Base-by-base conservation (phyloP, 2,888 invertebrate genomes). In the Clanis bilineata region DNA sequence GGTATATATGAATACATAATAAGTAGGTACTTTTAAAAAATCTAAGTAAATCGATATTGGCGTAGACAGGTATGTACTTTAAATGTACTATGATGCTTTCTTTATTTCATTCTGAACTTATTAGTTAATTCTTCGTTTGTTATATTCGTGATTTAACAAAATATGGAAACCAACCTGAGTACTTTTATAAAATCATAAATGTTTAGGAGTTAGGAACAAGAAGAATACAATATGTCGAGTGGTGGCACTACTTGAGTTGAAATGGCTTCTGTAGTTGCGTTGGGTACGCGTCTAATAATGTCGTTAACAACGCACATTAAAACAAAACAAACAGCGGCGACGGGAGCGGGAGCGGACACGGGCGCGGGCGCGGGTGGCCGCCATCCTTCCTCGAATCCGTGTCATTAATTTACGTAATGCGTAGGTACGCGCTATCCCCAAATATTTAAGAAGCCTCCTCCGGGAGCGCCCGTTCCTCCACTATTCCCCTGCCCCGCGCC, bases 381-480 rank as follows among this genome's bases (percentile, higher is more conserved):
- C 90, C 91, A 90, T 90, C 92, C 92, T 91, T 91, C 92, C 91
- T 90, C 88, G 92, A 92, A 92, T 91, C 92, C 92, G 92, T 91
- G 92, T 92, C 92, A 92, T 92, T 92, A 91, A 92, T 92, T 92
- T 92, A 91, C 92, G 92, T 92, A 92, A 92, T 92, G 92, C 92
- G 92, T 91, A 91, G 90, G 91, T 92, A 91, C 92, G 92, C 92
- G 92, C 92, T 92, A 92, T 91, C 92, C 92, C 91, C 92, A 92
- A 92, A 92, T 92, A 92, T 92, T 92, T 92, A 92, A 92, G 92
- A 92, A 91, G 92, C 91, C 92, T 90, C 91, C 91, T 92, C 86
- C 88, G 89, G 88, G 90, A 88, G 90, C 88, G 85, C 86, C 89
- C 88, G 86, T 77, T 86, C 82, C 90, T 86, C 90, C 92, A 89